Percentiles rank a stretch among this genome's conserved stretches.
These are phyloP conservation scores for Spheniscus humboldti DNA, from an alignment of 2,797 vertebrate species.

Conservation along the genomic window DNA sequence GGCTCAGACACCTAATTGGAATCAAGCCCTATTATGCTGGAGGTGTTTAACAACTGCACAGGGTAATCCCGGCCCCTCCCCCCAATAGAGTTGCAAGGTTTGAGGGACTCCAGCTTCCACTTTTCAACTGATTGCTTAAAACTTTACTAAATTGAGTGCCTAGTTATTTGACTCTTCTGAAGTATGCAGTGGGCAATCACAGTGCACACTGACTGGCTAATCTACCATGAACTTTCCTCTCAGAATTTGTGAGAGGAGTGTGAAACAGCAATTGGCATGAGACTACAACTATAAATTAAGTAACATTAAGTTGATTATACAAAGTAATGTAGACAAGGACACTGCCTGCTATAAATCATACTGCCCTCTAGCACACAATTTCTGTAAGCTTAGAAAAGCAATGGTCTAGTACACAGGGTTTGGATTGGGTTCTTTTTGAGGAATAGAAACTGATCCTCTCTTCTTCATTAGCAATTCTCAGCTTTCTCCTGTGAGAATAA, in stretches of 20 bases:
- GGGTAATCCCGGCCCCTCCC: not conserved
- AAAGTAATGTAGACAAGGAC: not conserved
- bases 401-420: not conserved
- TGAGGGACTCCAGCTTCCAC: not conserved
- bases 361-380: not conserved
- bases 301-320: not conserved
- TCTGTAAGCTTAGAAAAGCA: not conserved
- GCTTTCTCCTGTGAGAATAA: not conserved
- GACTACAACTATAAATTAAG: not conserved
- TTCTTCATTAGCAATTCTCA: not conserved
- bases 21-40: not conserved
- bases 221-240: not conserved
- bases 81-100: not conserved
- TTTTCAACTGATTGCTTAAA: not conserved
- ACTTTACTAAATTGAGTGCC: not conserved
- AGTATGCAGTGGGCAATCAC: not conserved
- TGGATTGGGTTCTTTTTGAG: not conserved
- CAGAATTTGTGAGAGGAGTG: not conserved
- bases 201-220: not conserved
- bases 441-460: not conserved
- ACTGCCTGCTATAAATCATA: not conserved
- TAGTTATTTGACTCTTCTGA: accelerated
- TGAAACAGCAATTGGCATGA: not conserved
- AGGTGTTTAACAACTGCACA: not conserved
- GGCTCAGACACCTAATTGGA: not conserved